Evolutionary conservation across 1,140 invertebrate genomes (phyloP), one percentile per base, ranked within the genome.

Genomic region (Augochlora pura): DNA sequence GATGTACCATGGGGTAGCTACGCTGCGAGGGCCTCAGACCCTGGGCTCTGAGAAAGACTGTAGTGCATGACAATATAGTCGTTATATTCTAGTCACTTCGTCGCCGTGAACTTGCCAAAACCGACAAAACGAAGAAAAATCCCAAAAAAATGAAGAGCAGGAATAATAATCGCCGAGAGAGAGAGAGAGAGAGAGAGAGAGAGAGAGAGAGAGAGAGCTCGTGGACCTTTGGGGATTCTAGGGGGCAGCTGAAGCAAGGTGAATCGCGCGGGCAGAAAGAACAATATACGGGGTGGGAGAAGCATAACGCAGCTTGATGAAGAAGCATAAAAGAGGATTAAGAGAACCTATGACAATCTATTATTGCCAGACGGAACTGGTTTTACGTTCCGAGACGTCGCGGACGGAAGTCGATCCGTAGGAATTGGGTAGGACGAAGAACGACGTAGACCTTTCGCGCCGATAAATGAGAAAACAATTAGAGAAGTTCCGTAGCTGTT

Each of bases 31-130:
- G 21, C 18, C 57, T 77, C 74, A n/a, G 21, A 4, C 25, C 63
- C 63, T 83, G 84, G 85, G 81, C 84, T 91, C 82, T 90, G 88
- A 77, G 87, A 88, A 88, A 91, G 87, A 91, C 90, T 91, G 87
- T 91, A 91, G 91, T 91, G 89, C 89, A 89, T 91, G 91, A 92
- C 91, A 92, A 92, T 92, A 92, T 92, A 91, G 91, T 87, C 87
- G 84, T 91, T 89, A 87, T 84, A 87, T 74, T 80, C 77, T 80
- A 87, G 70, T 84, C 69, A 82, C 86, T 77, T 86, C 49, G 85
- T 84, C 83, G 80, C 85, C 84, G 81, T 80, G 84, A 86, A 83
- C 73, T 86, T 86, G 84, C 85, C 84, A 86, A 86, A 82, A 65
- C 7, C 25, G 57, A 77, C 60, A 3, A 23, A 59, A 52, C 18